phyloP scores from a whole-genome alignment of 2,113 vertebrate species.

The Delphinus delphis region DNA sequence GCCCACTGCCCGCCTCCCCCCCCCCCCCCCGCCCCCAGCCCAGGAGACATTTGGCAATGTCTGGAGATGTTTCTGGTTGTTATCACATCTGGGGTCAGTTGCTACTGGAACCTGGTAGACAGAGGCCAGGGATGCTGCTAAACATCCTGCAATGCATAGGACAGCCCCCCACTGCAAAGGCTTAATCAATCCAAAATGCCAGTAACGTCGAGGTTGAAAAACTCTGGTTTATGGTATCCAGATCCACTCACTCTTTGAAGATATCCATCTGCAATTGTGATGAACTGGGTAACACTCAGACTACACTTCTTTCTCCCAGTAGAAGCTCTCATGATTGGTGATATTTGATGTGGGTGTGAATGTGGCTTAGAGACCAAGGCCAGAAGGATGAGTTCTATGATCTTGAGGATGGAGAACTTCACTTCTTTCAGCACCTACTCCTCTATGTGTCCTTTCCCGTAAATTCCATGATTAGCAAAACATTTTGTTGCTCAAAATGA shows the following conservation, averaged over 20 bases:
- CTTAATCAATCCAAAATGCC: not conserved
- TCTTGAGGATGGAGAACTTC: not conserved
- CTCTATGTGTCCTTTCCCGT: not conserved
- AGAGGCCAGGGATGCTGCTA: not conserved
- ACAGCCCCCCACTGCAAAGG: not conserved
- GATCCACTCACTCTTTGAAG: not conserved
- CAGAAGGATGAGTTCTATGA: not conserved
- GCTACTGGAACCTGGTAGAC: not conserved
- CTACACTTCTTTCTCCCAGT: not conserved
- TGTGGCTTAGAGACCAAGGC: not conserved
- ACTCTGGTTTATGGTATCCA: not conserved
- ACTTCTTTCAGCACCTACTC: not conserved
- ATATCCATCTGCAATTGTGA: accelerated
- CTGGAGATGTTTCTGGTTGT: not conserved
- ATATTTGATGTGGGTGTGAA: not conserved
- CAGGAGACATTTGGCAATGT: not conserved
- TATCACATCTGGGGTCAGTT: not conserved
- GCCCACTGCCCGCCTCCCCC: not conserved
- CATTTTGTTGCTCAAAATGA: not conserved
- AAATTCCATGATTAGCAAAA: not conserved
- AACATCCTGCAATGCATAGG: not conserved
- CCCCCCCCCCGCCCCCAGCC: not conserved
- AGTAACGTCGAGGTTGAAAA: not conserved
- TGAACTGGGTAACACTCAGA: not conserved
- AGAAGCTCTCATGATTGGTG: not conserved